Base-by-base conservation (phyloP, 2,113 vertebrate genomes). In the Jacana jacana region DNA sequence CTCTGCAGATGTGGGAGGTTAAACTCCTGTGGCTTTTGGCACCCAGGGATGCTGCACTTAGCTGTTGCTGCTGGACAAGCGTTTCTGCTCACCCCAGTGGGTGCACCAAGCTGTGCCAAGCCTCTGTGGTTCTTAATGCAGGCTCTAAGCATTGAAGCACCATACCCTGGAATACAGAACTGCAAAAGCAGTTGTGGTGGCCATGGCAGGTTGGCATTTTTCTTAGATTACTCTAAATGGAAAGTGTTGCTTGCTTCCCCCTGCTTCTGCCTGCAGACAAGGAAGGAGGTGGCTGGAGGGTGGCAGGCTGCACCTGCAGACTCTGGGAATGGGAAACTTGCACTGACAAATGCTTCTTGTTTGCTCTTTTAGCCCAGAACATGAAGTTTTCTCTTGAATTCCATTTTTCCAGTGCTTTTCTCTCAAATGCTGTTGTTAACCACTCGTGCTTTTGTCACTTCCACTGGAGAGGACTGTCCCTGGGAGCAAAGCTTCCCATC, bases 401-500 rank as follows among this genome's bases (percentile, higher is more conserved):
- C 52, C 39, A 9, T 40, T 80, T 65, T 66, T 51, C 24, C 37
- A 20, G 20, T 3, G 4, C 16, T 22, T 46, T 61, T 89, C 25
- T 28, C 11, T 90, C 0, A 0, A 72, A 69, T 4, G 0, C 18
- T 61, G 63, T 82, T 5, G 1, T 46, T 79, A 30, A 30, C 33
- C 6, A 1, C 11, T 46, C 71, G 17, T 63, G 46, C 46, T 33
- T 91, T 84, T 85, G 70, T 31, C 37, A 10, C 30, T 70, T 71
- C 24, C n/a, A 14, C 35, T 30, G 51, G 70, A 39, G 20, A 61
- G 30, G 35, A 57, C 27, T 48, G 23, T 57, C 49, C 64, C 12
- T 42, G 40, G 20, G 17, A 89, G 46, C 40, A 65, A 42, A 78
- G 27, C 44, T 81, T 8, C 16, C 19, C 16, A 11, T 22, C 51